Evolutionary conservation across 2,888 invertebrate species (phyloP).

Genomic region (Thera britannica): DNA sequence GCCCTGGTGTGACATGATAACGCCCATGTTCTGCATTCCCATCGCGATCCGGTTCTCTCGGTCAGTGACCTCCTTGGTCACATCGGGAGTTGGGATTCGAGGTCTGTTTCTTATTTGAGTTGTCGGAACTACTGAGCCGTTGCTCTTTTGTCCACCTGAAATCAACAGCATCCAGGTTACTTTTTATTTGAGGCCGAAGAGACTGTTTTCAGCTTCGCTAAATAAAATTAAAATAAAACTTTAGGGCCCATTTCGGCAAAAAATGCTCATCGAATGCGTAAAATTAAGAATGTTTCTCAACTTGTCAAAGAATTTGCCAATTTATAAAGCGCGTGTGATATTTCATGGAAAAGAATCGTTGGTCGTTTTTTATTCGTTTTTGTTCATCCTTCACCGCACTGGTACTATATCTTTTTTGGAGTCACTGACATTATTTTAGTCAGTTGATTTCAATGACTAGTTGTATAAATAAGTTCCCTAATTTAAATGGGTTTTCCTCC

Average conservation of each 20-base stretch:
- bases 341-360: conserved; percentile 2
- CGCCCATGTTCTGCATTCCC: conserved; percentile 85
- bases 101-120: conserved; percentile 90
- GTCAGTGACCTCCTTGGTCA: conserved; percentile 91
- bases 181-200: conserved; percentile 4
- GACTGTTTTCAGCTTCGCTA: conserved; percentile 4
- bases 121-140: conserved; percentile 87
- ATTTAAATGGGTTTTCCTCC: not conserved
- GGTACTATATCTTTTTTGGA: not conserved
- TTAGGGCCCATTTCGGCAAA: conserved; percentile 10
- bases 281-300: not conserved
- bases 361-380: not conserved
- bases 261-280: conserved; percentile 10
- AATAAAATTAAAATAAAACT: conserved; percentile 1
- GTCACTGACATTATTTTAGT: not conserved
- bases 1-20: conserved; percentile 88
- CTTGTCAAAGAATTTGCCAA: conserved; percentile 1
- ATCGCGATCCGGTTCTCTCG: conserved; percentile 87
- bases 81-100: conserved; percentile 95
- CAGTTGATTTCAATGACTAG: not conserved
- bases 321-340: conserved; percentile 16
- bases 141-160: conserved; percentile 88
- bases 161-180: not conserved
- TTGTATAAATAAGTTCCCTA: not conserved
- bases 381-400: not conserved